A percentile compares a stretch with the other conserved stretches of the same genome.
These are phyloP conservation scores for Hyperoplus immaculatus DNA, from an alignment of 2,797 vertebrate species.

Conservation along the genomic window DNA sequence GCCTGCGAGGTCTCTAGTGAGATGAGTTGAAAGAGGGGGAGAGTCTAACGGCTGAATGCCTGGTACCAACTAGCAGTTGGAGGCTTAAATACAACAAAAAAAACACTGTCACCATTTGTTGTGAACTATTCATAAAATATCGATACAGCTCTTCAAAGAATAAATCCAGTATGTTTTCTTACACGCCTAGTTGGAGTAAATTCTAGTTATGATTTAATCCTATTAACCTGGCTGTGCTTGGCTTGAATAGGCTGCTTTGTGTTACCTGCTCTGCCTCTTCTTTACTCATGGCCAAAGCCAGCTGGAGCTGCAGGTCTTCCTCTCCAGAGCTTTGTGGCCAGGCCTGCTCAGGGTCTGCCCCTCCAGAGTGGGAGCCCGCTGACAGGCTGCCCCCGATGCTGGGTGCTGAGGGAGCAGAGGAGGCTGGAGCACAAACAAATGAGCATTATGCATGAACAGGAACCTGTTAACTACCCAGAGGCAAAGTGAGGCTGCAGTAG, in stretches of 20 bases:
- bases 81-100: no score
- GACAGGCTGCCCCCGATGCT: constrained; percentile 80
- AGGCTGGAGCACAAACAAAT: constrained; percentile 76
- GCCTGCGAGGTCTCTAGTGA: no score
- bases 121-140: no score
- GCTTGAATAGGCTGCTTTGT: constrained; percentile 26
- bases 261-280: constrained; percentile 95
- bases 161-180: no score
- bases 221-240: not conserved
- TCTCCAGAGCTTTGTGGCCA: constrained; percentile 95
- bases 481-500: not conserved
- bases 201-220: constrained; percentile 12
- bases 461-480: not conserved
- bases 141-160: no score
- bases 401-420: constrained; percentile 87
- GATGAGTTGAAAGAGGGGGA: no score
- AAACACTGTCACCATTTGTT: no score
- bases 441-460: constrained; percentile 4
- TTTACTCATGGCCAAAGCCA: constrained; percentile 95
- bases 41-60: no score
- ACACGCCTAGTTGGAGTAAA: not conserved
- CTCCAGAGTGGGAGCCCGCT: constrained; percentile 76
- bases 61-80: no score
- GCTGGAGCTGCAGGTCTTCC: constrained; percentile 93
- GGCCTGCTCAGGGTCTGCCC: constrained; percentile 90